Percentiles rank a stretch among this genome's conserved stretches.
phyloP scores from a whole-genome alignment of 1,140 invertebrate genomes.

The Rhopalosiphum maidis region DNA sequence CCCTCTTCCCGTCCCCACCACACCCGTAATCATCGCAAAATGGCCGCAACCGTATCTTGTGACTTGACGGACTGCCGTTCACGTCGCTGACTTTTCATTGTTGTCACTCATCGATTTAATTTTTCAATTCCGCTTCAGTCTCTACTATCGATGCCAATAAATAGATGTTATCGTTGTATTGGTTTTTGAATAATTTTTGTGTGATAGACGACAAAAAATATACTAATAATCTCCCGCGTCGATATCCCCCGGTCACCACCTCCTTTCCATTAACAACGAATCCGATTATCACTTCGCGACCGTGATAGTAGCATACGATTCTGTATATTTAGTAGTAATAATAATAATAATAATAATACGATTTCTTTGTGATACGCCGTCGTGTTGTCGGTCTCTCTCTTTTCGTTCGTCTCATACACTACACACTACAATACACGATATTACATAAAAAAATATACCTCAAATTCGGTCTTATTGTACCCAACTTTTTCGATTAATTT shows the following conservation, averaged over 20 bases:
- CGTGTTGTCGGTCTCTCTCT: background rate
- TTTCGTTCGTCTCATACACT: background rate
- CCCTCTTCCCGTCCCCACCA: background rate
- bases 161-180: background rate
- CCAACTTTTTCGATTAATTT: background rate
- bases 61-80: background rate
- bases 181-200: background rate
- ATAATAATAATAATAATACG: background rate
- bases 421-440: background rate
- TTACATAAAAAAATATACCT: background rate
- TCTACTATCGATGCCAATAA: background rate
- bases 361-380: conserved; percentile 29
- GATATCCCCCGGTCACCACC: background rate
- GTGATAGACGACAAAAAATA: background rate
- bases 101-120: background rate
- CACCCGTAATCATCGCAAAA: background rate
- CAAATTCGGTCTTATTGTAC: background rate
- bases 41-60: background rate
- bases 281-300: background rate
- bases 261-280: background rate
- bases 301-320: background rate
- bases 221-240: background rate
- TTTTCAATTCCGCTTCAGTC: background rate
- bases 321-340: no score
- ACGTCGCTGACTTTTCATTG: background rate